phyloP scores from a whole-genome alignment of 2,797 vertebrate genomes.

The Tapera naevia region DNA sequence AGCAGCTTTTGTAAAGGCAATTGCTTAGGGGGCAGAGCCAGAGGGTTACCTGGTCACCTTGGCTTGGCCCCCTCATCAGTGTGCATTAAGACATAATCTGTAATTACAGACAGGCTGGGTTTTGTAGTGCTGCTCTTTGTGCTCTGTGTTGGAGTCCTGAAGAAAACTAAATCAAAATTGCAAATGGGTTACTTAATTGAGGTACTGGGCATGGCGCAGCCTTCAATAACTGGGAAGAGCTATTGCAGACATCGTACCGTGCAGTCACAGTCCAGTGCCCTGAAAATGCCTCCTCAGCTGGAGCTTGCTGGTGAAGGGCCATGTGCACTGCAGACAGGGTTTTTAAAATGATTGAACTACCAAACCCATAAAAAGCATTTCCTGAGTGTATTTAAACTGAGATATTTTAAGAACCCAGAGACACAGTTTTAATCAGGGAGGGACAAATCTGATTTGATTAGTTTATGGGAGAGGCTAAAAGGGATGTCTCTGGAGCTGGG shows the following conservation, averaged over 20 bases:
- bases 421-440: not conserved
- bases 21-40: not conserved
- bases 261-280: not conserved
- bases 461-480: not conserved
- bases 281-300: not conserved
- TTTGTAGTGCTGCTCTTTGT: not conserved
- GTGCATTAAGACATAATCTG: not conserved
- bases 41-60: not conserved
- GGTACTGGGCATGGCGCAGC: not conserved
- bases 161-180: not conserved
- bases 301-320: not conserved
- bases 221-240: not conserved
- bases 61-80: not conserved
- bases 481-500: not conserved
- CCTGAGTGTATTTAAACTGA: not conserved
- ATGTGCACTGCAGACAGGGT: not conserved
- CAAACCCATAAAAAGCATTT: not conserved
- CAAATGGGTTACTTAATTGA: not conserved
- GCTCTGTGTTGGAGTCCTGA: conserved; percentile 3
- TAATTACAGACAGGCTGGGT: not conserved
- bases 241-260: not conserved
- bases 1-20: not conserved
- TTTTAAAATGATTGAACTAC: not conserved
- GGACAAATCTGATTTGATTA: not conserved
- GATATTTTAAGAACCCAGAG: not conserved